Percentiles rank a stretch among this genome's conserved stretches.
phyloP scores from a whole-genome alignment of 2,888 invertebrate genomes.

The Diadegma fenestrale region DNA sequence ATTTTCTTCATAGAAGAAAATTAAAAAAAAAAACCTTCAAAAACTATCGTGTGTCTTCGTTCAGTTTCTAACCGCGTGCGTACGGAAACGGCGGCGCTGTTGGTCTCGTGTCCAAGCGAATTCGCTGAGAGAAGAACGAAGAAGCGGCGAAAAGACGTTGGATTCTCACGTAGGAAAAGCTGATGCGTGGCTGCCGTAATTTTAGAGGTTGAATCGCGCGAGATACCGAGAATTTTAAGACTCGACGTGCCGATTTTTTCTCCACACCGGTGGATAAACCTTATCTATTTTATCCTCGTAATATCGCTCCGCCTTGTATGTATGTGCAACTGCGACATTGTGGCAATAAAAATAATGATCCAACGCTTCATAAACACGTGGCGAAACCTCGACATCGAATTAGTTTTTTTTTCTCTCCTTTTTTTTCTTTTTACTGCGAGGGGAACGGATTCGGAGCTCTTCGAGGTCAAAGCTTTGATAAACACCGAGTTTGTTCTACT shows the following conservation, averaged over 20 bases:
- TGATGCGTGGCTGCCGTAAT: not conserved
- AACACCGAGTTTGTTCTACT: slow-evolving; percentile 26
- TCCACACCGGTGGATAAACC: slow-evolving; percentile 3
- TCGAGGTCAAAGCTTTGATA: slow-evolving; percentile 61
- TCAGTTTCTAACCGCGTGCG: slow-evolving; percentile 55
- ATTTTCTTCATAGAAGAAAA: not conserved
- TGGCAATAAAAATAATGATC: slow-evolving; percentile 10
- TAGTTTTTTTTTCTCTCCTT: not conserved
- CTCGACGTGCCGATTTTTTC: slow-evolving; percentile 17
- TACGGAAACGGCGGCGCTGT: not conserved
- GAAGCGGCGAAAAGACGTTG: not conserved
- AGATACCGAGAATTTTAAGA: not conserved
- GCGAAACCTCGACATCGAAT: slow-evolving; percentile 38
- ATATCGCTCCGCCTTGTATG: not conserved
- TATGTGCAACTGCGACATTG: slow-evolving; percentile 30
- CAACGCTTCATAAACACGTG: slow-evolving; percentile 59
- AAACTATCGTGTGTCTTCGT: slow-evolving; percentile 48
- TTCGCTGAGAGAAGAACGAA: not conserved
- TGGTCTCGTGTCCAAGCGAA: not conserved
- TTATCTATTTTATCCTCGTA: slow-evolving; percentile 7
- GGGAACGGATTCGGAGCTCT: slow-evolving; percentile 2
- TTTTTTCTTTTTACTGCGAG: not conserved
- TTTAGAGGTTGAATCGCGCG: slow-evolving; percentile 6
- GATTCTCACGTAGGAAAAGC: not conserved
- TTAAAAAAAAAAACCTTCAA: too few species aligned